phyloP scores from a whole-genome alignment of 2,113 vertebrate species.

The Procapra przewalskii region DNA sequence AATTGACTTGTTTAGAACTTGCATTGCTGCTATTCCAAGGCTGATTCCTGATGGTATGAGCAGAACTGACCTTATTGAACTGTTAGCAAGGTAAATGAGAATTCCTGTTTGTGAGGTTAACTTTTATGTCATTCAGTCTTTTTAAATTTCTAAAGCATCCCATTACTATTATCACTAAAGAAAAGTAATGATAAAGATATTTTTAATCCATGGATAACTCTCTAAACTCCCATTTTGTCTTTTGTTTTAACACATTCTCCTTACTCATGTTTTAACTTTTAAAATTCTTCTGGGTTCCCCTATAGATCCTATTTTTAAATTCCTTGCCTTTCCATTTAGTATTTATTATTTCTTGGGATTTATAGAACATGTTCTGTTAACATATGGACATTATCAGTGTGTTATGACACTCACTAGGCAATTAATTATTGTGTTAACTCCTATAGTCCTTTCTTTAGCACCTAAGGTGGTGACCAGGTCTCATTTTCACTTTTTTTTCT shows the following conservation, averaged over 20 bases:
- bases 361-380: neutral
- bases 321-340: neutral
- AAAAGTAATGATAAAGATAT: neutral
- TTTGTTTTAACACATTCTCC: neutral
- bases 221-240: neutral
- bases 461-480: neutral
- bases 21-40: constrained; percentile 97
- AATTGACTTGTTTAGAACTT: constrained; percentile 98
- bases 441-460: neutral
- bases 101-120: neutral
- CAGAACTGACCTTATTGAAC: constrained; percentile 96
- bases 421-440: neutral
- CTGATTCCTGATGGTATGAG: constrained; percentile 99
- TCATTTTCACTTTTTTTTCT: neutral
- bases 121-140: neutral
- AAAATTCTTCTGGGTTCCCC: neutral
- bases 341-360: neutral
- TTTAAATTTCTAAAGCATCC: neutral
- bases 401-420: neutral
- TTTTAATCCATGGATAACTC: neutral
- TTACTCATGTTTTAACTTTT: constrained; percentile 16
- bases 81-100: constrained; percentile 92
- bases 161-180: neutral
- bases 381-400: neutral
- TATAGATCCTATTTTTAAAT: neutral